Evolutionary conservation across 2,113 vertebrate genomes (phyloP).

Genomic region (Psilopsiagon aurifrons): DNA sequence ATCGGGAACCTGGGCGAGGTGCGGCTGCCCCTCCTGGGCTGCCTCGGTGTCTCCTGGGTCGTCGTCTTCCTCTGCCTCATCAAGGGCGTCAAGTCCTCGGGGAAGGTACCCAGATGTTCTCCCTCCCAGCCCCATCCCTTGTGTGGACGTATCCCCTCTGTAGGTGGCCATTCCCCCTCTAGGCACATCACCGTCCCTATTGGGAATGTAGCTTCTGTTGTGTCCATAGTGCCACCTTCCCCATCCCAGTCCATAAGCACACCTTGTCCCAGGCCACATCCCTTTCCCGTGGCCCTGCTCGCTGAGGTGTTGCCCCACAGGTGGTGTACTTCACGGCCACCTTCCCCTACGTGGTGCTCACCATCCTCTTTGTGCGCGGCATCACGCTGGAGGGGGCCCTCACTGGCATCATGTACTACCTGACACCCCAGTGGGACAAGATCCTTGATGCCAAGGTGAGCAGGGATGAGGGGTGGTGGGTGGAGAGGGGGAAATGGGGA

Average conservation of each 20-base stretch:
- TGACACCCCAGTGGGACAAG: constrained; percentile 98
- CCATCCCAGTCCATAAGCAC: neutral
- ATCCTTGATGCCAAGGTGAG: constrained; percentile 96
- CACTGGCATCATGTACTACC: constrained; percentile 93
- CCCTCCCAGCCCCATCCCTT: too few relatives aligned
- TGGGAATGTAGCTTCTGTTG: fast-evolving
- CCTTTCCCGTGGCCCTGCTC: neutral
- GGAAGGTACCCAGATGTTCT: constrained; percentile 83
- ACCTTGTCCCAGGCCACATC: neutral
- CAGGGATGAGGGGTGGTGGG: fast-evolving
- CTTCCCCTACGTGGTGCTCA: constrained; percentile 95
- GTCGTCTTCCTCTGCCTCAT: constrained; percentile 99
- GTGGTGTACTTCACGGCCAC: constrained; percentile 99
- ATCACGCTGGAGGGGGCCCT: constrained; percentile 93
- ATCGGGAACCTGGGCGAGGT: constrained; percentile 95
- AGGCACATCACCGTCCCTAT: neutral
- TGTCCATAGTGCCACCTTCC: neutral
- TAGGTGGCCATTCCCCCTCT: neutral
- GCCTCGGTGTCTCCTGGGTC: constrained; percentile 91
- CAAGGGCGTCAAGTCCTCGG: constrained; percentile 95
- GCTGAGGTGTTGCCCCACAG: constrained; percentile 57
- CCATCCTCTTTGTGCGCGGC: constrained; percentile 95
- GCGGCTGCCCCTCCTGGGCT: constrained; percentile 91
- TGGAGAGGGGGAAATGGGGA: neutral
- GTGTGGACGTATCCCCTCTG: neutral